Evolutionary conservation across 2,888 invertebrate species (phyloP), one percentile per base, ranked within the genome.

Genomic region (Caradrina kadenii): DNA sequence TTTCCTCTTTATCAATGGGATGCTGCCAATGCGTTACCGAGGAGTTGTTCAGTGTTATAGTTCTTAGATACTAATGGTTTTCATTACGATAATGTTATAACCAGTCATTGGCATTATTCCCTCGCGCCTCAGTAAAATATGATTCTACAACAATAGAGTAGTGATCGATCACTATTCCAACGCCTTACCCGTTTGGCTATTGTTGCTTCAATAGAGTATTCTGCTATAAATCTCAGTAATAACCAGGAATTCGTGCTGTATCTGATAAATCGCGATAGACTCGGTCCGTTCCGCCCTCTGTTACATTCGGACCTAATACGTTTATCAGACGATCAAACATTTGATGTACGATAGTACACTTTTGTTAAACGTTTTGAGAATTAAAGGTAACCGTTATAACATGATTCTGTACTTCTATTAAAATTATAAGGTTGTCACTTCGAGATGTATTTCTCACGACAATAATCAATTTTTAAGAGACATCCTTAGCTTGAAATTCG

Each of bases 221-320:
- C 56, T 60, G 35, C 55, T 13, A 73, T 77, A 73, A 78, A 77
- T 77, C 69, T 61, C 49, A 56, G 53, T 66, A 69, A 69, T 69
- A 63, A 63, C 17, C 61, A 55, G 60, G 65, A 59, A 73, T 78
- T 61, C 65, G 53, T 73, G 21, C 55, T 63, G 63, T 50, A 56
- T 78, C 73, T 55, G 60, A 66, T 77, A 78, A 62, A 69, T 73
- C 22, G 39, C 61, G 48, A 77, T 72, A 52, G 59, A 53, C 11
- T 66, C 65, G 63, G 73, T 60, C 65, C 56, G 45, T 53, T n/a
- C 22, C 53, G 65, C 56, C 53, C 50, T 69, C 58, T 45, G 31
- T 61, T 42, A 60, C 50, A 66, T 69, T 73, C 50, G 53, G 39
- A 66, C 73, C 69, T 61, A 66, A 78, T 69, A 79, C 39, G 60